These are phyloP conservation scores for Spodoptera exigua DNA, from an alignment of 2,888 invertebrate species.

Conservation along the genomic window DNA sequence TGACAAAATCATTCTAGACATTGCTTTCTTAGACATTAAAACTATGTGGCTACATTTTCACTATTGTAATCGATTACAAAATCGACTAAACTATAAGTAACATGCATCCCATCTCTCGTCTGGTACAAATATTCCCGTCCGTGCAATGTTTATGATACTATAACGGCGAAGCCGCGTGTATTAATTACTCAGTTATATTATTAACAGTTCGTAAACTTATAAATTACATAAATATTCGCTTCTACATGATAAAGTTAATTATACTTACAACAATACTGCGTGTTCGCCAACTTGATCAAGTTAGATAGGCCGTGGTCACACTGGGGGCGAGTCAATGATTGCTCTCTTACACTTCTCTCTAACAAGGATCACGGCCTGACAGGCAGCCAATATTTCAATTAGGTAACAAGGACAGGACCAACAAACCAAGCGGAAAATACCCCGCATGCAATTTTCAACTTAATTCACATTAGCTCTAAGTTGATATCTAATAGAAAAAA, in stretches of 20 bases:
- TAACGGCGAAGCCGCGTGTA: conserved; percentile 18
- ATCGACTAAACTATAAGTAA: conserved; percentile 44
- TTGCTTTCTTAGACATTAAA: conserved; percentile 42
- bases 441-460: too few species aligned
- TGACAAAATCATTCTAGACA: conserved; percentile 27
- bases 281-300: conserved; percentile 34
- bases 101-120: conserved; percentile 39
- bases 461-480: too few species aligned
- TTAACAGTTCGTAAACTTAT: conserved; percentile 80
- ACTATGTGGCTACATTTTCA: conserved; percentile 36
- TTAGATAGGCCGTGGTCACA: conserved; percentile 13
- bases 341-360: background rate
- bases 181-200: conserved; percentile 31
- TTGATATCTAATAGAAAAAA: too few species aligned
- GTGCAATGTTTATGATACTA: conserved; percentile 22
- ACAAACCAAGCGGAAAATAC: conserved; percentile 14
- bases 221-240: conserved; percentile 72
- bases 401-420: conserved; percentile 50
- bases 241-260: conserved; percentile 60
- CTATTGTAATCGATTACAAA: conserved; percentile 30
- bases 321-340: background rate
- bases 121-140: conserved; percentile 32
- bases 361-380: conserved; percentile 15
- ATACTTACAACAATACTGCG: conserved; percentile 68
- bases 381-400: conserved; percentile 51